phyloP scores from a whole-genome alignment of 2,113 vertebrate species.

The Charina bottae region DNA sequence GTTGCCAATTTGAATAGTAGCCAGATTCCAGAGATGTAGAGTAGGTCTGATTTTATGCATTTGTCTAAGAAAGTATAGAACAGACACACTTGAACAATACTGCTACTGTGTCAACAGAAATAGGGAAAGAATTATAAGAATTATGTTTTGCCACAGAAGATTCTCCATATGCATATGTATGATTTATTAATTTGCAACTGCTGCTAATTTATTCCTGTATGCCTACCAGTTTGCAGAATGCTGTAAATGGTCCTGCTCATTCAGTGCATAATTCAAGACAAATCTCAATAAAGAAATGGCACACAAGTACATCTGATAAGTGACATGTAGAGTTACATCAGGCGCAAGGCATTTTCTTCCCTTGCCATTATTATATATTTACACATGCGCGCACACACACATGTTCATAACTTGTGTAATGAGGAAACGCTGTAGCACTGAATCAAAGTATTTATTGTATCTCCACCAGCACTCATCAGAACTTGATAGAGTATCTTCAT shows the following conservation, averaged over 20 bases:
- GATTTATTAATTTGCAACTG: conserved; percentile 3
- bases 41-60: conserved; percentile 20
- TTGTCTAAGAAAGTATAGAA: conserved; percentile 7
- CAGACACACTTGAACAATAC: conserved; percentile 42
- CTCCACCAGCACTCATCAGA: conserved; percentile 14
- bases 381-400: background rate
- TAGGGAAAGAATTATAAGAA: background rate
- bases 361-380: background rate
- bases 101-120: accelerated
- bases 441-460: conserved; percentile 42
- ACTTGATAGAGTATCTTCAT: conserved; percentile 53
- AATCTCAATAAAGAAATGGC: background rate
- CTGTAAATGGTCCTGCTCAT: background rate
- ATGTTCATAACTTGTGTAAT: conserved; percentile 19
- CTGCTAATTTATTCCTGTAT: background rate
- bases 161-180: background rate
- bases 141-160: background rate
- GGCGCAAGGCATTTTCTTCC: background rate
- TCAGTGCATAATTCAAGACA: background rate
- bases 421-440: conserved; percentile 7
- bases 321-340: background rate
- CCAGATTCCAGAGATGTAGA: conserved; percentile 24
- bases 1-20: conserved; percentile 35
- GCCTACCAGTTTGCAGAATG: background rate
- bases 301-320: background rate